Evolutionary conservation across 2,113 vertebrate genomes (phyloP), one percentile per base, ranked within the genome.

Genomic region (Anoura caudifer): DNA sequence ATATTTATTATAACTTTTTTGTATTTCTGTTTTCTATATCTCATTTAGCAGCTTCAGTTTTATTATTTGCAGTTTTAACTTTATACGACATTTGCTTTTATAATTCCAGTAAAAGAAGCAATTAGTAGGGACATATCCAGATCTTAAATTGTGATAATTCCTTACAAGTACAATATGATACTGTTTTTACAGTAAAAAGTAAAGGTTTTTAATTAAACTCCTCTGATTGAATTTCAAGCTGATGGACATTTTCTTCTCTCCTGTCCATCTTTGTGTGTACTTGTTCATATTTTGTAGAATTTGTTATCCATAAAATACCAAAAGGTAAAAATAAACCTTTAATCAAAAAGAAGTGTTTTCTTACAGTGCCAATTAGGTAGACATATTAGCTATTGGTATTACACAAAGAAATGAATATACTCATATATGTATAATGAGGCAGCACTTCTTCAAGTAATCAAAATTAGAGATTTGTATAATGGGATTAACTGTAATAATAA

Each of bases 251-350:
- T 54, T 90, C 50, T 31, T 76, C 87, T 75, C 41, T 73, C 41
- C 77, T 93, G 20, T 95, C 77, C 93, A 56, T 72, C 59, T 80
- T 87, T 45, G 26, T 87, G 31, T 84, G 36, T 1, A 70, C 50
- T 95, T 87, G 33, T 96, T 52, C 45, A 94, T 91, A 93, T 43
- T 77, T 81, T 93, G 36, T 83, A 87, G 26, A 22, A 33, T n/a
- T 90, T 65, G 50, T 61, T 82, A 7, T 82, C 41, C n/a, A 47
- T 63, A 95, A 95, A 69, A 38, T 86, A 95, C 70, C 3, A 96
- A 97, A 96, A 96, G n/a, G 56, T 11, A 95, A 93, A 97, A 97
- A 95, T 81, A 73, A 90, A 50, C 22, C 13, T 43, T 67, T 95
- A 70, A 95, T 96, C 54, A 97, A 80, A 98, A 96, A 31, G 36